Evolutionary conservation across 2,797 vertebrate genomes (phyloP).

Genomic region (Sparidentex hasta): DNA sequence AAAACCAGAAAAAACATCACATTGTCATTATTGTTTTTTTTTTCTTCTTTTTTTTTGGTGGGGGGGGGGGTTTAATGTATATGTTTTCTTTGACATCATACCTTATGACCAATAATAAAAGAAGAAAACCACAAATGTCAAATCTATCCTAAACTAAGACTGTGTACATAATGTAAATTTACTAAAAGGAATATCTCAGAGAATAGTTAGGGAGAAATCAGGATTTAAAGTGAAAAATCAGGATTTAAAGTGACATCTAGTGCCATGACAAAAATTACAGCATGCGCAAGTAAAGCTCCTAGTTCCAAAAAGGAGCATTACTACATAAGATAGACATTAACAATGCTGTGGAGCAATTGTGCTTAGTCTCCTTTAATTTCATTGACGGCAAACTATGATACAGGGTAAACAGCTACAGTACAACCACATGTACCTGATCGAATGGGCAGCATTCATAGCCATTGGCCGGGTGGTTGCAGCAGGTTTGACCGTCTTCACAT

Average conservation of each 20-base stretch:
- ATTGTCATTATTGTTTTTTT: too few species aligned
- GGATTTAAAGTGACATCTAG: not conserved
- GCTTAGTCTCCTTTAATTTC: not conserved
- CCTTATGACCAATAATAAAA: not conserved
- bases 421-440: conserved; percentile 73
- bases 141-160: too few species aligned
- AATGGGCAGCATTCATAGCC: conserved; percentile 80
- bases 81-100: not conserved
- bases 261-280: not conserved
- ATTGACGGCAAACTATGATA: not conserved
- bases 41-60: not conserved
- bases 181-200: too few species aligned
- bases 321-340: not conserved
- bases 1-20: too few species aligned
- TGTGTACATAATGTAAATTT: too few species aligned
- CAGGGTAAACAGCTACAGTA: not conserved
- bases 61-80: too few species aligned
- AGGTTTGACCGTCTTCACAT: conserved; percentile 82
- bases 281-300: not conserved
- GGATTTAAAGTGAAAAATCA: not conserved
- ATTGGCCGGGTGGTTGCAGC: conserved; percentile 77
- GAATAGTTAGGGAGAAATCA: not conserved
- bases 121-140: too few species aligned
- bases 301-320: not conserved
- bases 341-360: not conserved